Conservation (phyloP, 2,797 vertebrate species). For the Sparidentex hasta region DNA sequence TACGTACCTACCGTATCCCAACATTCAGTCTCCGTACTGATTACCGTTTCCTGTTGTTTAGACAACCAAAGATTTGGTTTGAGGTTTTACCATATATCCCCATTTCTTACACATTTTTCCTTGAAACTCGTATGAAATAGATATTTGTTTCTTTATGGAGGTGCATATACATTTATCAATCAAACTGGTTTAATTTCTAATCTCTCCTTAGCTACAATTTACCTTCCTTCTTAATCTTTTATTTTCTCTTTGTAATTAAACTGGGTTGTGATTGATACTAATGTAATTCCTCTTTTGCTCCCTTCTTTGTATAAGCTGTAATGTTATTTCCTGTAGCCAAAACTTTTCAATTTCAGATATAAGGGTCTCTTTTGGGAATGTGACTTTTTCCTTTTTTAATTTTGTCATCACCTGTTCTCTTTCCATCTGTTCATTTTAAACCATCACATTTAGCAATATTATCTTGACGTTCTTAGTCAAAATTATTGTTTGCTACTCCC, state of each 20-base stretch:
- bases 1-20: not conserved
- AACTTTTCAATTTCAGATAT: slow-evolving; percentile 16
- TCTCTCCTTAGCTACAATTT: slow-evolving; percentile 21
- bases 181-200: slow-evolving; percentile 12
- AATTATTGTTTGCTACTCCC: too few relatives aligned
- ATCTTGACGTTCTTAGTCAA: too few relatives aligned
- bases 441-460: too few relatives aligned
- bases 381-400: slow-evolving; percentile 25
- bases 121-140: not conserved
- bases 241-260: slow-evolving; percentile 4
- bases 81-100: not conserved
- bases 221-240: slow-evolving; percentile 21
- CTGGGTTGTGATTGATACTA: slow-evolving; percentile 7
- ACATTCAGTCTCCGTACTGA: slow-evolving; percentile 8
- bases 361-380: slow-evolving; percentile 17
- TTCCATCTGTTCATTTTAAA: not conserved
- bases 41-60: not conserved
- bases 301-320: not conserved
- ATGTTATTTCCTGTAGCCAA: slow-evolving; percentile 11
- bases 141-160: not conserved
- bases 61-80: not conserved
- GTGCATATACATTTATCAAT: slow-evolving; percentile 19
- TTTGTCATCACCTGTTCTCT: slow-evolving; percentile 11
- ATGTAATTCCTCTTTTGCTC: not conserved
- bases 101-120: not conserved